Conservation (phyloP, 2,113 vertebrate species). For the Calyptommatus sinebrachiatus region DNA sequence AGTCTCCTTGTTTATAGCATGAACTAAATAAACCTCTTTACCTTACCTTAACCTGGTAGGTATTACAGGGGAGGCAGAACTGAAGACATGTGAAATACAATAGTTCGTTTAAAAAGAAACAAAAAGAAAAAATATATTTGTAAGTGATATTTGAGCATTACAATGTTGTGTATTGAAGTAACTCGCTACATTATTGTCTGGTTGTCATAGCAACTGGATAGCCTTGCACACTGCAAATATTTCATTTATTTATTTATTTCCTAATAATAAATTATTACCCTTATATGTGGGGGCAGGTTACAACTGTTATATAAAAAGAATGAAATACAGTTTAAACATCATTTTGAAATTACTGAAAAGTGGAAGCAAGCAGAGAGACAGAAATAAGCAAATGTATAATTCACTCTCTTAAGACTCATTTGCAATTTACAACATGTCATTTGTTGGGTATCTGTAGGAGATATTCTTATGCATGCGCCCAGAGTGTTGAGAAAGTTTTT, state of each 20-base stretch:
- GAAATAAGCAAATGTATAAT: slow-evolving; percentile 34
- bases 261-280: too few species aligned
- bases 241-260: too few species aligned
- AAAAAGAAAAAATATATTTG: slow-evolving; percentile 5
- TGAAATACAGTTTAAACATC: too few species aligned
- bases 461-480: not conserved
- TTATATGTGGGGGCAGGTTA: too few species aligned
- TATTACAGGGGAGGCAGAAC: slow-evolving; percentile 10
- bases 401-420: slow-evolving; percentile 37
- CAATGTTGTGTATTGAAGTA: slow-evolving; percentile 63
- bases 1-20: not conserved
- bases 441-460: not conserved
- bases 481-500: not conserved
- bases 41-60: not conserved
- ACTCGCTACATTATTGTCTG: slow-evolving; percentile 68
- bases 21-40: slow-evolving; percentile 17
- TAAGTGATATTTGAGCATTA: slow-evolving; percentile 31
- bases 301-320: too few species aligned
- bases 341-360: too few species aligned
- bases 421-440: not conserved
- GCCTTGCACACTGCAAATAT: slow-evolving; percentile 66
- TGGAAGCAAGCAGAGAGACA: too few species aligned
- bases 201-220: slow-evolving; percentile 80
- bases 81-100: not conserved
- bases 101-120: slow-evolving; percentile 15